Percentiles rank a stretch among this genome's conserved stretches.
phyloP scores from a whole-genome alignment of 1,140 invertebrate genomes.

The Drosophila aff. region DNA sequence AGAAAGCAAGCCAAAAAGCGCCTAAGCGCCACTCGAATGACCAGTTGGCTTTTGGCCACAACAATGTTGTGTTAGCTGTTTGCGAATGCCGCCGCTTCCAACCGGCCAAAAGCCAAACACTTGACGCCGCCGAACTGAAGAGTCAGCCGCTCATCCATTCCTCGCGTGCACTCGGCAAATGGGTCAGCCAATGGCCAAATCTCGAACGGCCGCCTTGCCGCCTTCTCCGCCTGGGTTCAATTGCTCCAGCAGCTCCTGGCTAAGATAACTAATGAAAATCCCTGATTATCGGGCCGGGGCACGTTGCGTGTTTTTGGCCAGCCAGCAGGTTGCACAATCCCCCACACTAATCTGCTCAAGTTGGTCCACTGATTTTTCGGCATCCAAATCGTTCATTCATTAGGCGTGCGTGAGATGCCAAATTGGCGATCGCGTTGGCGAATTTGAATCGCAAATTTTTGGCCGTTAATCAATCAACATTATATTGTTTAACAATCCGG shows the following conservation, averaged over 20 bases:
- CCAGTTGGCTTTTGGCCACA: slow-evolving; percentile 42
- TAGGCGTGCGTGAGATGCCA: slow-evolving; percentile 53
- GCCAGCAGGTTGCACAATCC: slow-evolving; percentile 63
- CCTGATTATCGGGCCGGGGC: slow-evolving; percentile 61
- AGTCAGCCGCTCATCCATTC: slow-evolving; percentile 39
- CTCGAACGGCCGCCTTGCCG: slow-evolving; percentile 20
- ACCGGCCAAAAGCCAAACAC: slow-evolving; percentile 60
- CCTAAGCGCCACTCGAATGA: slow-evolving; percentile 79
- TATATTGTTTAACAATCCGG: slow-evolving; percentile 44
- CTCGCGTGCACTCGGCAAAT: slow-evolving; percentile 77
- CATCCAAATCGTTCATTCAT: slow-evolving; percentile 31
- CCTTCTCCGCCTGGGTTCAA: slow-evolving; percentile 54
- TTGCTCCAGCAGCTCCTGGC: slow-evolving; percentile 32
- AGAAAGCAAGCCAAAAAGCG: slow-evolving; percentile 71
- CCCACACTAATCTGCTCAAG: slow-evolving; percentile 58
- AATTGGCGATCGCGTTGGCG: slow-evolving; percentile 20
- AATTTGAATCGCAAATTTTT: slow-evolving; percentile 62
- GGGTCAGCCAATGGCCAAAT: slow-evolving; percentile 60
- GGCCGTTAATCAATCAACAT: slow-evolving; percentile 55
- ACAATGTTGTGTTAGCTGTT: slow-evolving; percentile 38
- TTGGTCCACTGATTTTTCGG: slow-evolving; percentile 32
- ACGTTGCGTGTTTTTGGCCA: slow-evolving; percentile 65
- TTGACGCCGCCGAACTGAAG: slow-evolving; percentile 68
- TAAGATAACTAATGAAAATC: slow-evolving; percentile 67
- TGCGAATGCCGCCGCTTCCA: slow-evolving; percentile 28